These are phyloP conservation scores for Thoracochromis brauschi DNA, from an alignment of 2,113 vertebrate genomes.

Conservation along the genomic window DNA sequence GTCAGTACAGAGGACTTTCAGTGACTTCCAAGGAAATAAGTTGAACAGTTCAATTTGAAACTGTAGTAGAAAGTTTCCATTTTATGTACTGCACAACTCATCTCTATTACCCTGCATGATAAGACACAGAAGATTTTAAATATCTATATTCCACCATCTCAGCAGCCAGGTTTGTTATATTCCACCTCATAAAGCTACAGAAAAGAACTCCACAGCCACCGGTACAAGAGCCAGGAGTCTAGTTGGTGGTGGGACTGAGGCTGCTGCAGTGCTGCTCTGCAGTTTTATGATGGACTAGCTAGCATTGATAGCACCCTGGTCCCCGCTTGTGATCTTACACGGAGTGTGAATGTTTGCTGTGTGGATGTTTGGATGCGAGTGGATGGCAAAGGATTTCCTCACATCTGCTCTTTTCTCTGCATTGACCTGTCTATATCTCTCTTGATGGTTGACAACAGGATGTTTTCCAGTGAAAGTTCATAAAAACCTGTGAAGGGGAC, in stretches of 20 bases:
- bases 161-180: conserved; percentile 1
- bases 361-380: background rate
- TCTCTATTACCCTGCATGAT: background rate
- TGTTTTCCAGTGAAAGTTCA: background rate
- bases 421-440: background rate
- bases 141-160: background rate
- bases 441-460: background rate
- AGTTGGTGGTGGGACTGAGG: background rate
- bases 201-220: background rate
- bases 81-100: background rate
- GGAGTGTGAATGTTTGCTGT: conserved; percentile 1
- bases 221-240: conserved; percentile 5
- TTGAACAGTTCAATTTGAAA: background rate
- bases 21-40: background rate
- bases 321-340: background rate
- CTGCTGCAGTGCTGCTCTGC: background rate
- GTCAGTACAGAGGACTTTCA: background rate
- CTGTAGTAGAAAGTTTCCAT: background rate
- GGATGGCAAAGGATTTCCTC: background rate
- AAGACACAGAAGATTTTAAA: background rate
- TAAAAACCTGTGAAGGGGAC: background rate
- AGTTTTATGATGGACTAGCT: conserved; percentile 6
- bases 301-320: background rate
- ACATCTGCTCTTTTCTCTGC: background rate
- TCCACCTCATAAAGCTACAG: conserved; percentile 2